Evolutionary conservation across 2,113 vertebrate genomes (phyloP), one percentile per base, ranked within the genome.

Genomic region (Anarrhichthys ocellatus): DNA sequence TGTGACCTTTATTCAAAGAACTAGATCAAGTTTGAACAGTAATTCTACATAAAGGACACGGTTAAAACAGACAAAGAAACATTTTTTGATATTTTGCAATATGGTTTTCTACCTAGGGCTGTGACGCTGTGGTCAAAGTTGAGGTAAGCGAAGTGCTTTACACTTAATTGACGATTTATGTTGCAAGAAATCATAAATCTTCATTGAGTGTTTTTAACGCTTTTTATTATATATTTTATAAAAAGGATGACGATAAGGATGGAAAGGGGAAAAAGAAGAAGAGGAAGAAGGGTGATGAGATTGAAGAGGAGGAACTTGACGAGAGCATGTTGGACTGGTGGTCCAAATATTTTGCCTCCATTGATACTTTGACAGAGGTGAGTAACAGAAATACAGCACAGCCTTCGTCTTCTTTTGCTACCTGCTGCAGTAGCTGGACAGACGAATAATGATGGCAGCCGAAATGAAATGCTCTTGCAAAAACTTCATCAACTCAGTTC

Each of bases 271-370:
- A 92, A 89, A 96, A 92, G 96, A 95, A 97, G 94, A 97, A 96
- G 86, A 94, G 96, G 79, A 96, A 96, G 82, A 92, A 91, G 14
- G 93, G 92, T 0, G 97, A 97, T 0, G 97, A 98, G 52, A 67
- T 6, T 0, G 98, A 99, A 50, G 98, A 99, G 0, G 98, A 99
- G 76, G 97, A 98, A 81, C 95, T 96, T 0, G 98, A 99, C 0
- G 97, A 99, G 88, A 98, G 97, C 94, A 97, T 97, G 96, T 89
- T 99, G 92, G 98, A 99, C 89, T 99, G 98, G 98, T 99, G 98
- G 98, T 99, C 98, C 88, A 99, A 99, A 88, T 99, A 99, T 85
- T 99, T 99, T 0, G 96, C 96, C 69, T 99, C 98, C 76, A 99
- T 99, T 0, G 98, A 99, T 78, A 99, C 98, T 0, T 94, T 99